These are phyloP conservation scores for Sylvia borin DNA, from an alignment of 2,797 vertebrate species.

Conservation along the genomic window DNA sequence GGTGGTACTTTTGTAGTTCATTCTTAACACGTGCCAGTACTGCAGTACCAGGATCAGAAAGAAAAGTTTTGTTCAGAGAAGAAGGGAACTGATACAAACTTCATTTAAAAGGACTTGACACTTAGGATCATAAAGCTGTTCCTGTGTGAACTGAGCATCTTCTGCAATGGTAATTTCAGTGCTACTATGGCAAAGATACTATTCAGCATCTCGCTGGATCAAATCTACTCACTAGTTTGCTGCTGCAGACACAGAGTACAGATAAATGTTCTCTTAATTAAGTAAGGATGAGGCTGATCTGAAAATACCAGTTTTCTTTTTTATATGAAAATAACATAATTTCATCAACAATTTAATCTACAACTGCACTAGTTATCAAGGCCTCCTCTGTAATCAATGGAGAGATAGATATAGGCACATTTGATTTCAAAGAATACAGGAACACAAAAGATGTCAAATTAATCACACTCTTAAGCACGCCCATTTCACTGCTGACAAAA, in stretches of 20 bases:
- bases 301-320: neutral
- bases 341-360: neutral
- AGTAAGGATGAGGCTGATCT: neutral
- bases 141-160: neutral
- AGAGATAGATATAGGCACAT: accelerated
- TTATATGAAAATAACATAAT: neutral
- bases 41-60: conserved; percentile 64
- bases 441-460: neutral
- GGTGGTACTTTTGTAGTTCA: conserved; percentile 79
- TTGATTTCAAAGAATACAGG: neutral
- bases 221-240: neutral
- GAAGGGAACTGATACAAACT: neutral
- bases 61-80: neutral
- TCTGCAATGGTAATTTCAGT: neutral
- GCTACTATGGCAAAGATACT: neutral
- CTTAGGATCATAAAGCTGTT: neutral
- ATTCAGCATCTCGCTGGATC: neutral
- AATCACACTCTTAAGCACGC: neutral
- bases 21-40: conserved; percentile 84
- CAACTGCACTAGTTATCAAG: neutral
- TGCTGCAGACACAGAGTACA: neutral
- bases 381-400: neutral
- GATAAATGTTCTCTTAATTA: neutral
- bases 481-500: neutral
- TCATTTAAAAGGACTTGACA: neutral